A percentile compares a stretch with the other conserved stretches of the same genome.
These are phyloP conservation scores for Cyclina sinensis DNA, from an alignment of 1,140 invertebrate species.

Conservation along the genomic window DNA sequence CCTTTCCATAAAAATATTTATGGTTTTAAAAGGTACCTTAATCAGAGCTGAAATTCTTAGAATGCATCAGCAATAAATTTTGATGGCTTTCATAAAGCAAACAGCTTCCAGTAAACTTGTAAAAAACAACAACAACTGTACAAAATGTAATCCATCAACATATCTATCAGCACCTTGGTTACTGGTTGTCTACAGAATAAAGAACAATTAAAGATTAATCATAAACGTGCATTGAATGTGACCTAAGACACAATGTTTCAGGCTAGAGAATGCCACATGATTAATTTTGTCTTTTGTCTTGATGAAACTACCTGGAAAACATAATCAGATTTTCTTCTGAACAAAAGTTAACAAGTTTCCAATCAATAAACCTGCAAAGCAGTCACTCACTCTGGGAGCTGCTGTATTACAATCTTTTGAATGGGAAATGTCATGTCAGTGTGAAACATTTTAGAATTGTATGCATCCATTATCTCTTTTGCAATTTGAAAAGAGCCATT, in stretches of 20 bases:
- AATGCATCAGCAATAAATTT: no score
- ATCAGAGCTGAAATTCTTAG: no score
- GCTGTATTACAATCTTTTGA: not conserved
- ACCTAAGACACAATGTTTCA: conserved; percentile 19
- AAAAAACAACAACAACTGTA: no score
- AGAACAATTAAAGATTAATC: no score
- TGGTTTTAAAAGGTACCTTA: no score
- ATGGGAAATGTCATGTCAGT: not conserved
- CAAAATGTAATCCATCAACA: no score
- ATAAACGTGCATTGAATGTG: no score
- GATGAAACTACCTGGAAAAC: conserved; percentile 3
- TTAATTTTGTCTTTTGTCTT: conserved; percentile 9
- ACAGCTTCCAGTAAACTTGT: no score
- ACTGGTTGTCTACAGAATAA: no score
- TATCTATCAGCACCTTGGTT: no score
- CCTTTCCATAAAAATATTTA: no score
- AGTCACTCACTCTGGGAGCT: not conserved
- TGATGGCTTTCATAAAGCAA: no score
- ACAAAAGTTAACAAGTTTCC: conserved; percentile 37
- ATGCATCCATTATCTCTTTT: not conserved
- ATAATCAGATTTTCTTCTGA: conserved; percentile 16
- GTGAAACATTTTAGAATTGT: not conserved
- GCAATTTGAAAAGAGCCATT: not conserved
- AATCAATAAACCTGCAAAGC: conserved; percentile 30
- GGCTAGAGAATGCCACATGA: not conserved